Percentiles rank a stretch among this genome's conserved stretches.
These are phyloP conservation scores for Polypedilum vanderplanki DNA, from an alignment of 1,140 invertebrate genomes.

Conservation along the genomic window DNA sequence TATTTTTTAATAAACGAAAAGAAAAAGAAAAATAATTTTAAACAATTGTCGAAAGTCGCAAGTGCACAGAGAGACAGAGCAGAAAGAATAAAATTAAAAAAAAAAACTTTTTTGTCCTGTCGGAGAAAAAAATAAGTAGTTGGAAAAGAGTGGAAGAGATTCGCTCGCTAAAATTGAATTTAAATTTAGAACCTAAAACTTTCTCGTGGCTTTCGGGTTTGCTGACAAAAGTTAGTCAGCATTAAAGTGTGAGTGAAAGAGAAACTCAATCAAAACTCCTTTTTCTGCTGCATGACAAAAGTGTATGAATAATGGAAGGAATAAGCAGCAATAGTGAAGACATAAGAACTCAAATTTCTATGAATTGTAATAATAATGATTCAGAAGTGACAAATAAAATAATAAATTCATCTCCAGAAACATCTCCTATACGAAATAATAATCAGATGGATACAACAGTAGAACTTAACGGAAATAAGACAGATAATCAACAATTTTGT, in stretches of 20 bases:
- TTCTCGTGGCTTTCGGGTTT: constrained; percentile 24
- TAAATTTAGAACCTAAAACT: constrained; percentile 23
- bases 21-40: background rate
- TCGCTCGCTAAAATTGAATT: background rate
- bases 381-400: background rate
- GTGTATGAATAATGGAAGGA: background rate
- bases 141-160: constrained; percentile 3
- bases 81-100: background rate
- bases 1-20: background rate
- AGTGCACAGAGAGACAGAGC: background rate
- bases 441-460: constrained; percentile 14
- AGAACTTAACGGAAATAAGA: constrained; percentile 45
- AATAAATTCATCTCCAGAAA: background rate
- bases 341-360: constrained; percentile 1
- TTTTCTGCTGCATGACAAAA: too few relatives aligned
- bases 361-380: constrained; percentile 1
- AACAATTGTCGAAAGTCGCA: constrained; percentile 4
- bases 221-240: constrained; percentile 11
- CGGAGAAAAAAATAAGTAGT: constrained; percentile 9
- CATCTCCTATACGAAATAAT: background rate
- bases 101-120: background rate
- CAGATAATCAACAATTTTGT: constrained; percentile 65
- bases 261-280: background rate
- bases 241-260: background rate
- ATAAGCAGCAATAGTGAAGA: background rate